A percentile compares a stretch with the other conserved stretches of the same genome.
Conservation (phyloP, 2,888 invertebrate species). For the Nebria salina region DNA sequence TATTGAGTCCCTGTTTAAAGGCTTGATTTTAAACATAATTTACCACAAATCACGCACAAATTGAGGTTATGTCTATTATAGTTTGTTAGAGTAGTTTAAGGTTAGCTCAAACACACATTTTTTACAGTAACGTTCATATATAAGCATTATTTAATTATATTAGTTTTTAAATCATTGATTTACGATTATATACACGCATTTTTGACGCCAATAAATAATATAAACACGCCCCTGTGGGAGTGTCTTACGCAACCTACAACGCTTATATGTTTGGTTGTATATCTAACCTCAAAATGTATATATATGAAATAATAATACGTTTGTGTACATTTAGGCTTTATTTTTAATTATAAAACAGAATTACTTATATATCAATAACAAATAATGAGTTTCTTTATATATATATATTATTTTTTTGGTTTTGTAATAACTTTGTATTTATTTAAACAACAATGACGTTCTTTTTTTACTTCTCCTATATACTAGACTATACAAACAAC, state of each 20-base stretch:
- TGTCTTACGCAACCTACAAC: too few relatives aligned
- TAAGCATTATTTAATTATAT: too few relatives aligned
- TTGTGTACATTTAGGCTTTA: not conserved
- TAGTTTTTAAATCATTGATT: too few relatives aligned
- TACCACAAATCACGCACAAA: not conserved
- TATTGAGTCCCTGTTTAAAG: slow-evolving; percentile 67
- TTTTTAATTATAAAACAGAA: not conserved
- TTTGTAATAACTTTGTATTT: not conserved
- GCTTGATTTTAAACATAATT: slow-evolving; percentile 65
- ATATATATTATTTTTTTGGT: not conserved
- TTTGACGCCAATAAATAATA: too few relatives aligned
- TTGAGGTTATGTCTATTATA: too few relatives aligned
- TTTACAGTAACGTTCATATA: too few relatives aligned
- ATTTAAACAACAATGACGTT: slow-evolving; percentile 37
- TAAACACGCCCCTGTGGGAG: too few relatives aligned
- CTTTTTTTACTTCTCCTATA: not conserved
- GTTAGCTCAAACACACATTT: too few relatives aligned
- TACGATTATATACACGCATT: too few relatives aligned
- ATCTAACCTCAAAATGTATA: too few relatives aligned
- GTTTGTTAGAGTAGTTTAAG: too few relatives aligned
- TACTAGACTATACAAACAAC: slow-evolving; percentile 58
- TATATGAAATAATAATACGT: not conserved
- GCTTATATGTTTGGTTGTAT: too few relatives aligned
- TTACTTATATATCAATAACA: not conserved
- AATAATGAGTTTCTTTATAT: not conserved